Evolutionary conservation across 2,113 vertebrate species (phyloP).

Genomic region (Telmatochromis sp.): DNA sequence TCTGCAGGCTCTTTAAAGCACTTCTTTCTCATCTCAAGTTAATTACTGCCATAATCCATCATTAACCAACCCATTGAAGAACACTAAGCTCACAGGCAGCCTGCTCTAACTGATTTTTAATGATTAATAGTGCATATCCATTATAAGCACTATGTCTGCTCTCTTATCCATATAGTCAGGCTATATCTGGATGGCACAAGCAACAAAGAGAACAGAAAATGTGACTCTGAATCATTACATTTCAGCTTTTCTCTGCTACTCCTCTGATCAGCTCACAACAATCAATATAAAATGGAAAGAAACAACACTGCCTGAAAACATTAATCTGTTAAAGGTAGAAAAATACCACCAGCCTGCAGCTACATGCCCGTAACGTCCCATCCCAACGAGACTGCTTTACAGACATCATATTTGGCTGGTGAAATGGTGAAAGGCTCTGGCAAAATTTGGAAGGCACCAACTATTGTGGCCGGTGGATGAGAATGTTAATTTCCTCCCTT

Average conservation of each 20-base stretch:
- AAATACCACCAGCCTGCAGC: neutral
- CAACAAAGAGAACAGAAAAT: neutral
- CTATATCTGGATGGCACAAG: neutral
- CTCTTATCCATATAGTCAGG: neutral
- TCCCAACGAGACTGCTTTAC: neutral
- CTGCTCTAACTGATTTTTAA: slow-evolving; percentile 6
- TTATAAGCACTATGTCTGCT: neutral
- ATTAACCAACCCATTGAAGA: neutral
- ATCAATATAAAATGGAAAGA: neutral
- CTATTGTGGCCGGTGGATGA: slow-evolving; percentile 43
- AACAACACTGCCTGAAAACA: neutral
- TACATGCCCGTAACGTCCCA: neutral
- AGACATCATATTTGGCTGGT: neutral
- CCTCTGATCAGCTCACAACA: neutral
- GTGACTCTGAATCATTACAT: neutral
- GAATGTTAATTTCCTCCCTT: slow-evolving; percentile 40
- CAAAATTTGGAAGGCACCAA: slow-evolving; percentile 2
- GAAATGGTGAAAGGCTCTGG: neutral
- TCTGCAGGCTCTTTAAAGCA: neutral
- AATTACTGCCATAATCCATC: slow-evolving; percentile 20
- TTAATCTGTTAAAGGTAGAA: neutral
- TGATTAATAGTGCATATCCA: neutral
- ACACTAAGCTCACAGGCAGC: neutral
- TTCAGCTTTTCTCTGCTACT: neutral
- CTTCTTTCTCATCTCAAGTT: neutral